Evolutionary conservation across 2,113 vertebrate genomes (phyloP), one percentile per base, ranked within the genome.

Genomic region (Seriola quinqueradiata): DNA sequence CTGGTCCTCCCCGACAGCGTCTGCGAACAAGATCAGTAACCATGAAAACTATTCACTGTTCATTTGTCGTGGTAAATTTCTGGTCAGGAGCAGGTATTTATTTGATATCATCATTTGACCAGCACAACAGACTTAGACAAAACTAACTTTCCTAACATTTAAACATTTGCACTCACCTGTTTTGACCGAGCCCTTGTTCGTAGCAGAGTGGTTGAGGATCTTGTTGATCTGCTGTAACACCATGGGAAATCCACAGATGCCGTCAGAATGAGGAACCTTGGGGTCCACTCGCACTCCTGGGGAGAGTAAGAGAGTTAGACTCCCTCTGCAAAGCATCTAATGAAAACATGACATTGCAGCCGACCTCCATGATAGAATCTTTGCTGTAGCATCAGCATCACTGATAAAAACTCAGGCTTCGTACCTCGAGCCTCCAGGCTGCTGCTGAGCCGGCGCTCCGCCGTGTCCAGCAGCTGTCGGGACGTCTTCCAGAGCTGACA

Each of bases 401-500:
- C 36, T n/a, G 6, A 19, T 9, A 23, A 55, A 23, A 7, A 23
- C 1, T 54, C 5, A 9, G 3, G 11, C 48, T 32, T 40, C 59
- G 40, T 80, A 98, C 98, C 97, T 84, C 94, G 92, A 32, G 83
- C 91, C 90, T 99, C 98, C 25, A 97, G 90, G 82, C 95, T 96
- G 81, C 40, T 91, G 83, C 85, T 87, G 1, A 98, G 95, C 42
- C 95, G 83, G 63, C 98, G 96, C 86, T 99, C 98, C 0, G 98
- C 96, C 0, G 96, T 97, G 88, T 99, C 98, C 82, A 99, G 94
- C 70, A 99, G 96, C 89, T 99, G 97, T 42, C 97, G 96, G 69
- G 97, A 97, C 0, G 97, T 99, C 92, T 98, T 99, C 98, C 98
- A 99, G 6, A 99, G 96, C 81, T 89, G 96, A 85, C 98, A 97